Evolutionary conservation across 2,113 vertebrate species (phyloP).

Genomic region (Calidris pugnax): DNA sequence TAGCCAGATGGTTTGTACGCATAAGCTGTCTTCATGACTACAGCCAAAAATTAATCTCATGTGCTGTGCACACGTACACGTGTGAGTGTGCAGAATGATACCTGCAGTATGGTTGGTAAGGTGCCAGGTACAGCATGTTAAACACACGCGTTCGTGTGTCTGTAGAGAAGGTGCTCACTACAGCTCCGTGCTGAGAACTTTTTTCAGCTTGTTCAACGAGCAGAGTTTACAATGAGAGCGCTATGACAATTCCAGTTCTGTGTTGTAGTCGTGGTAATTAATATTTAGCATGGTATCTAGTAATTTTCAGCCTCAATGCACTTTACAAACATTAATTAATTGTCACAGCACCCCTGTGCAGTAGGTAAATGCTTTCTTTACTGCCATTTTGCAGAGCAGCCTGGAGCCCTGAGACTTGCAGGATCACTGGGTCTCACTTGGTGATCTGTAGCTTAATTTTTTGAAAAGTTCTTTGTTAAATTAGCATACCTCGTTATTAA

Average conservation of each 20-base stretch:
- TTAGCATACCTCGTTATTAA: constrained; percentile 44
- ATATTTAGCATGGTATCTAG: constrained; percentile 59
- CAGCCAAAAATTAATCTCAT: accelerated
- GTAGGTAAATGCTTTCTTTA: constrained; percentile 37
- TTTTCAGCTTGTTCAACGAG: neutral
- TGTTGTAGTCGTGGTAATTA: constrained; percentile 46
- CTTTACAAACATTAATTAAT: constrained; percentile 66
- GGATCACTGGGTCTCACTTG: neutral
- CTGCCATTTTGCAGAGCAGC: neutral
- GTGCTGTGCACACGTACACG: accelerated
- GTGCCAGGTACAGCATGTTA: accelerated
- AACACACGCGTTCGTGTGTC: accelerated
- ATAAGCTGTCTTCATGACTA: accelerated
- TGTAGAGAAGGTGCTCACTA: neutral
- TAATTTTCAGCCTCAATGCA: constrained; percentile 55
- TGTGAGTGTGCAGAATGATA: accelerated
- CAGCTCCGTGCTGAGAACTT: neutral
- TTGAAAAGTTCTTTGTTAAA: constrained; percentile 37
- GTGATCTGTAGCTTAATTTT: neutral
- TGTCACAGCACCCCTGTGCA: constrained; percentile 35
- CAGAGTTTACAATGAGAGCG: neutral
- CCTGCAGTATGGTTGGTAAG: accelerated
- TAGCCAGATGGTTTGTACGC: neutral
- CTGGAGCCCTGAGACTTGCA: neutral
- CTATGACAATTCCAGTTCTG: neutral